phyloP scores from a whole-genome alignment of 2,113 vertebrate species.

The Rhineura floridana region DNA sequence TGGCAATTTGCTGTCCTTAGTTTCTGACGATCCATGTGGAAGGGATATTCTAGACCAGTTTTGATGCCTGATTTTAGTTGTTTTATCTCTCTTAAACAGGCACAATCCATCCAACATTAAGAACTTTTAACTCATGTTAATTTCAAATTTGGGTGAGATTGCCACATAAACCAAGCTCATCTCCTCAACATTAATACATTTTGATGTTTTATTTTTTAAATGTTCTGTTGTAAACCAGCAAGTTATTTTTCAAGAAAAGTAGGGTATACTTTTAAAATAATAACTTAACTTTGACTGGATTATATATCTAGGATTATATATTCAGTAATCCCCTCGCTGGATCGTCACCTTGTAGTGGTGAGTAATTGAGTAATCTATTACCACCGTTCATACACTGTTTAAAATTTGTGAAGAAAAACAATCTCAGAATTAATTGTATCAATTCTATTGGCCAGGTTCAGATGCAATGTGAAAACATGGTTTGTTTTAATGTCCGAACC shows the following conservation, averaged over 20 bases:
- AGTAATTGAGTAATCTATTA: no score
- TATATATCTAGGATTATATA: neutral
- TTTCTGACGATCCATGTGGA: conserved; percentile 9
- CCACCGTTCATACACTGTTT: no score
- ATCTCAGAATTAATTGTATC: neutral
- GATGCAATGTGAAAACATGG: neutral
- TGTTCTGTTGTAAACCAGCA: neutral
- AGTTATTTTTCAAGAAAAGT: neutral
- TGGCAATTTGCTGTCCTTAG: neutral
- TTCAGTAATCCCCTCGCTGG: no score
- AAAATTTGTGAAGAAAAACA: neutral
- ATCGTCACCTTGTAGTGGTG: no score
- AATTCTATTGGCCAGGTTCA: neutral
- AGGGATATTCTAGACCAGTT: neutral
- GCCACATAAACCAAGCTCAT: neutral
- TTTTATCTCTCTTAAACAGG: neutral
- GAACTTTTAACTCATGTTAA: neutral
- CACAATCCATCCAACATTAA: neutral
- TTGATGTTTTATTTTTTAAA: neutral
- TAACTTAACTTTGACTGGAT: neutral
- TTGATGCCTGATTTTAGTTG: neutral
- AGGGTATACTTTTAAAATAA: neutral
- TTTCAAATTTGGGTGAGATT: neutral
- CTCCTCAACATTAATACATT: neutral
- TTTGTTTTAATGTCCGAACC: neutral